Percentiles rank a stretch among this genome's conserved stretches.
Evolutionary conservation across 1,140 invertebrate species (phyloP).

Genomic region (Aphelinus atriplicis): DNA sequence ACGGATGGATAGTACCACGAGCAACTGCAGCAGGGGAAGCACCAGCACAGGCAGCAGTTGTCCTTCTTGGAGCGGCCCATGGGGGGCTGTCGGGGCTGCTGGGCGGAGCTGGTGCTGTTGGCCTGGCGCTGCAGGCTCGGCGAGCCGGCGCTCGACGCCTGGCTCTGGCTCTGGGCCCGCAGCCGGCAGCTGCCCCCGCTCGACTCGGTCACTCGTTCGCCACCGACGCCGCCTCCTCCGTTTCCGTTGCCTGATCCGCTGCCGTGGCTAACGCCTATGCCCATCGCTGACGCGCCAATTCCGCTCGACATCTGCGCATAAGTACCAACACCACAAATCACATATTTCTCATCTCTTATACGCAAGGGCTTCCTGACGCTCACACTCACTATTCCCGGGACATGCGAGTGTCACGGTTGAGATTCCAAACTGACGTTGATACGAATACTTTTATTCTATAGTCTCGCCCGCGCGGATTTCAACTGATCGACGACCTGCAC

Average conservation of each 20-base stretch:
- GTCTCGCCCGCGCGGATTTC: too few relatives aligned
- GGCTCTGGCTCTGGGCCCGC: slow-evolving; percentile 58
- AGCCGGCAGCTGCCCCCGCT: slow-evolving; percentile 54
- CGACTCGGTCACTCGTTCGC: background rate
- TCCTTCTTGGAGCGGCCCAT: slow-evolving; percentile 64
- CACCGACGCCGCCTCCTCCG: slow-evolving; percentile 39
- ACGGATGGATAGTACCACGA: slow-evolving; percentile 70
- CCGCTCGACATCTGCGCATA: slow-evolving; percentile 62
- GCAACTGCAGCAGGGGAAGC: slow-evolving; percentile 79
- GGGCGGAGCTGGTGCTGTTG: slow-evolving; percentile 51
- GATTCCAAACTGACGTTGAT: too few relatives aligned
- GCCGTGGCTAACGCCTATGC: slow-evolving; percentile 63
- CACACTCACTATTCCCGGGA: too few relatives aligned
- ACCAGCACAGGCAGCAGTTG: slow-evolving; percentile 75
- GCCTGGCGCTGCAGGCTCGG: slow-evolving; percentile 37
- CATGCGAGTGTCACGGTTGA: too few relatives aligned
- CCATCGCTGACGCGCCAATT: slow-evolving; percentile 64
- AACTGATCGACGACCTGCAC: too few relatives aligned
- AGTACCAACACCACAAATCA: background rate
- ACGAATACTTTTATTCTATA: too few relatives aligned
- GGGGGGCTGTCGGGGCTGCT: slow-evolving; percentile 48
- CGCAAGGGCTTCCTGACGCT: too few relatives aligned
- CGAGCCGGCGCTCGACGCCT: slow-evolving; percentile 47
- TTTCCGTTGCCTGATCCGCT: slow-evolving; percentile 51
- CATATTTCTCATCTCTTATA: too few relatives aligned